These are phyloP conservation scores for Apodemus sylvaticus DNA, from an alignment of 2,113 vertebrate genomes.

Conservation along the genomic window DNA sequence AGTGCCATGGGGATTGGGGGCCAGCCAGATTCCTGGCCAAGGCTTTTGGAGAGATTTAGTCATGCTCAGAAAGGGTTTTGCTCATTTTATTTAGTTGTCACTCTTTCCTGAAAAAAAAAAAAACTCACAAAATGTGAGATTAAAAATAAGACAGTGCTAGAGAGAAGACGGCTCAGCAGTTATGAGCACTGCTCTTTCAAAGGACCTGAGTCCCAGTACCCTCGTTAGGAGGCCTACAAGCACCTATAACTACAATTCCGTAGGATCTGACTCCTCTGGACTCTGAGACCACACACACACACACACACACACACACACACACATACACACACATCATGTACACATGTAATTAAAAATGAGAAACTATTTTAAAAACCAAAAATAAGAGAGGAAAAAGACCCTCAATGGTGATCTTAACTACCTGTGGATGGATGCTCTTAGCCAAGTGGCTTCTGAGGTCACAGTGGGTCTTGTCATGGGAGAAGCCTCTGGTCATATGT, in stretches of 20 bases:
- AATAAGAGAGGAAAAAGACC: not conserved
- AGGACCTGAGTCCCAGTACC: not conserved
- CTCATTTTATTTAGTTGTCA: not conserved
- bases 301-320: not conserved
- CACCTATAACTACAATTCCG: too few relatives aligned
- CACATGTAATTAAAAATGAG: not conserved
- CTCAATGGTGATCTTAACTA: not conserved
- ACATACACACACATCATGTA: not conserved
- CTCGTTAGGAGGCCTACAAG: not conserved
- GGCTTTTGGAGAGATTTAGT: not conserved
- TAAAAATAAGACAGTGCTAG: not conserved
- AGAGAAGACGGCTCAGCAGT: not conserved
- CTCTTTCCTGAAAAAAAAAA: not conserved
- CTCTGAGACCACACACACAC: not conserved
- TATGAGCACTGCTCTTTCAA: not conserved
- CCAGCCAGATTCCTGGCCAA: not conserved
- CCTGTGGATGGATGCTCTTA: not conserved
- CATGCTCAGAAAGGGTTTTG: not conserved
- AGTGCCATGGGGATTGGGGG: rapidly evolving
- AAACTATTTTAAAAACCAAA: not conserved
- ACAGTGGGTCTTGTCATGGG: not conserved
- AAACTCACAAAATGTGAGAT: not conserved
- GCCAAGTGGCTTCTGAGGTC: not conserved
- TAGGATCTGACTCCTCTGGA: not conserved
- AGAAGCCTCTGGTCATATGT: not conserved